phyloP scores from a whole-genome alignment of 2,888 invertebrate species.

The Coecobrya sp. region DNA sequence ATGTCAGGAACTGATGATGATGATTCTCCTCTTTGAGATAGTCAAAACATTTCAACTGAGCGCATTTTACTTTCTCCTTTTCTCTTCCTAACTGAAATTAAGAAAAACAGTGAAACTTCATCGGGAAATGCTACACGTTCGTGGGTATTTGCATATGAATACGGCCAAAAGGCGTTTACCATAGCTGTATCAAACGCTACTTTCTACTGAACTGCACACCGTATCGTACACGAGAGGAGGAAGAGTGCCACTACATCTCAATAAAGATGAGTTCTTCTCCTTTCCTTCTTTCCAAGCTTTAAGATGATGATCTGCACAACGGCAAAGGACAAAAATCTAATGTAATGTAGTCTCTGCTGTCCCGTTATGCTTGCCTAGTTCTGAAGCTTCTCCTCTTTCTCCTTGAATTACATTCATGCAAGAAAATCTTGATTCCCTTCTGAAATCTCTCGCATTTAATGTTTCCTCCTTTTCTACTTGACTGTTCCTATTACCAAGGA shows the following conservation, averaged over 20 bases:
- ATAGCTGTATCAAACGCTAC: not conserved
- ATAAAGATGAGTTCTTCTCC: slow-evolving; percentile 21
- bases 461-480: slow-evolving; percentile 74
- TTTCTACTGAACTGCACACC: not conserved
- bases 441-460: slow-evolving; percentile 67
- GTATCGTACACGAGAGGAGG: not conserved
- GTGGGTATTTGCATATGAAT: slow-evolving; percentile 3
- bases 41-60: not conserved
- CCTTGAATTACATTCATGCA: slow-evolving; percentile 42
- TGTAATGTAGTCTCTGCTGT: slow-evolving; percentile 43
- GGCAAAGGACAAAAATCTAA: slow-evolving; percentile 30
- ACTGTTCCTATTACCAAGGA: slow-evolving; percentile 47
- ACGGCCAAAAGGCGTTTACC: not conserved
- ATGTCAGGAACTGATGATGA: not conserved
- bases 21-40: not conserved
- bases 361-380: slow-evolving; percentile 29
- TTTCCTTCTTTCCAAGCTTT: not conserved
- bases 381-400: slow-evolving; percentile 21
- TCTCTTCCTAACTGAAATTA: not conserved
- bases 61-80: not conserved
- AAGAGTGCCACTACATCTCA: not conserved
- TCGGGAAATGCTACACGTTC: not conserved
- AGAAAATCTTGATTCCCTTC: slow-evolving; percentile 63
- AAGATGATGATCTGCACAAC: not conserved
- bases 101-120: slow-evolving; percentile 7